phyloP scores from a whole-genome alignment of 1,140 invertebrate species.

The Paraescarpia echinospica region DNA sequence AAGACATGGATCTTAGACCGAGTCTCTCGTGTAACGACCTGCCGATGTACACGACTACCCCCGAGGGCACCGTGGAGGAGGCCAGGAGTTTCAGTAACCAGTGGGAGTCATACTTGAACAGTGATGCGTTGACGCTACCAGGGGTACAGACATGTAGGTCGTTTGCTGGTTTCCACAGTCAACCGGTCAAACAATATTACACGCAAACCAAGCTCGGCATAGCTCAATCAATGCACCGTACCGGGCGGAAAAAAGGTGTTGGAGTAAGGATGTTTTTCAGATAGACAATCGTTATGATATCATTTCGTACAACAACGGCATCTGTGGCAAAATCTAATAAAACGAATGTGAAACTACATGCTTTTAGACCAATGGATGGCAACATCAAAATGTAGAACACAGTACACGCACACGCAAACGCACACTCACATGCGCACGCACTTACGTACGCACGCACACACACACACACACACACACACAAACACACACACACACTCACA shows the following conservation, averaged over 20 bases:
- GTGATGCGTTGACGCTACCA: not conserved
- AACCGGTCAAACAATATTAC: not conserved
- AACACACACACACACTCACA: too few relatives aligned
- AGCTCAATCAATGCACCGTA: not conserved
- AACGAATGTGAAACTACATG: not conserved
- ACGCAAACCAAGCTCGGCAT: not conserved
- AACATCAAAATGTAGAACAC: too few relatives aligned
- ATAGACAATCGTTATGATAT: not conserved
- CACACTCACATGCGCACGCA: too few relatives aligned
- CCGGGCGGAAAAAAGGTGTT: not conserved
- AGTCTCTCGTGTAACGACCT: not conserved
- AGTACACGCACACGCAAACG: too few relatives aligned
- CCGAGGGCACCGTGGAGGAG: not conserved
- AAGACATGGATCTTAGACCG: not conserved
- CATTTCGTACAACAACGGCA: not conserved
- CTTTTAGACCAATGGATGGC: too few relatives aligned
- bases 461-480: too few relatives aligned
- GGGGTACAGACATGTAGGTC: not conserved
- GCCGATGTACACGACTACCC: not conserved
- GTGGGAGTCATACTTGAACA: not conserved
- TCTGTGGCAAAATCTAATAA: not conserved
- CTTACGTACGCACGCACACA: too few relatives aligned
- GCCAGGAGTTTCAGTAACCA: not conserved
- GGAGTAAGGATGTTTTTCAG: not conserved
- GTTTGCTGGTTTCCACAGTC: not conserved